Evolutionary conservation across 2,113 vertebrate genomes (phyloP).

Genomic region (Ceratotherium simum): DNA sequence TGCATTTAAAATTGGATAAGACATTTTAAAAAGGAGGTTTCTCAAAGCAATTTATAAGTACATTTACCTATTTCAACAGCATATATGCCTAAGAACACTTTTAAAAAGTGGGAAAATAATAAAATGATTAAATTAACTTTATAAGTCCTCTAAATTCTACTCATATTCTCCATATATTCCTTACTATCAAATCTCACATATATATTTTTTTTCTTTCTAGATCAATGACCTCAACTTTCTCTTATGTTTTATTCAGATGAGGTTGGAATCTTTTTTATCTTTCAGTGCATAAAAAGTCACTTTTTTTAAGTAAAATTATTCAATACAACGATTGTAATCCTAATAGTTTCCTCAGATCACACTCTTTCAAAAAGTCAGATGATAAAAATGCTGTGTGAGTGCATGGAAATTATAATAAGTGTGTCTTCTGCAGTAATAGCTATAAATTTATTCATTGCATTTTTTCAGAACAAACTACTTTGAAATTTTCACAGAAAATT

Average conservation of each 20-base stretch:
- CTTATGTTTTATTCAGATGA: conserved; percentile 29
- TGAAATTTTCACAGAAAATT: conserved; percentile 59
- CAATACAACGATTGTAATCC: background rate
- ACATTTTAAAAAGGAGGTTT: background rate
- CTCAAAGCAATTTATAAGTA: background rate
- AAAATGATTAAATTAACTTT: background rate
- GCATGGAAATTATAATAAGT: background rate
- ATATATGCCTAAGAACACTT: background rate
- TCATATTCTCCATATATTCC: background rate
- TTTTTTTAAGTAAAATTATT: background rate
- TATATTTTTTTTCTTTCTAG: background rate
- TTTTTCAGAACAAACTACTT: conserved; percentile 55
- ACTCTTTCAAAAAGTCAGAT: background rate
- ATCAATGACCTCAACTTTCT: background rate
- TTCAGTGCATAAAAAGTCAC: background rate
- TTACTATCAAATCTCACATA: background rate
- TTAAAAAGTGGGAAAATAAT: background rate
- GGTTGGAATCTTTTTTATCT: background rate
- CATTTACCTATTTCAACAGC: background rate
- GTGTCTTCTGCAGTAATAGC: conserved; percentile 39
- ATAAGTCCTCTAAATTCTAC: conserved; percentile 13
- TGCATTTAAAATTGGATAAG: background rate
- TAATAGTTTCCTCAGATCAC: background rate
- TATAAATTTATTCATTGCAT: conserved; percentile 65
- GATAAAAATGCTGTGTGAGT: background rate